Evolutionary conservation across 2,113 vertebrate genomes (phyloP).

Genomic region (Taurulus bubalis): DNA sequence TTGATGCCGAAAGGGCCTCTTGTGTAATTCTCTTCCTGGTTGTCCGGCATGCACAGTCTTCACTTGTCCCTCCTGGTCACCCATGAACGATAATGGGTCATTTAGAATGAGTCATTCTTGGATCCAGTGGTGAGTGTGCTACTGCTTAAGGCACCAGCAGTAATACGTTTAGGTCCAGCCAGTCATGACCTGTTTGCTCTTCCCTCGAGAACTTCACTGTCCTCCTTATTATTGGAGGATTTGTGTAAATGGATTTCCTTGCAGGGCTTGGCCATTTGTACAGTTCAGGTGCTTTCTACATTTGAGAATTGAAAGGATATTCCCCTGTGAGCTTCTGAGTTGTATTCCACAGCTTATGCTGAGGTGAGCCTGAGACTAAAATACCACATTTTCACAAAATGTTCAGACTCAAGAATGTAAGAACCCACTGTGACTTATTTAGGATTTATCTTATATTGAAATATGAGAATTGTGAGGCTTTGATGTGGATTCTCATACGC

Average conservation of each 20-base stretch:
- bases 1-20: constrained; percentile 33
- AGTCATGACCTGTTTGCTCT: constrained; percentile 32
- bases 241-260: neutral
- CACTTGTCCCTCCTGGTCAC: constrained; percentile 38
- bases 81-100: constrained; percentile 60
- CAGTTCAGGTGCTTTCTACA: neutral
- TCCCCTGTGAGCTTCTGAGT: neutral
- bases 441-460: neutral
- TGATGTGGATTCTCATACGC: neutral
- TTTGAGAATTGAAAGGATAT: neutral
- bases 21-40: constrained; percentile 16
- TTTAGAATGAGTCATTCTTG: constrained; percentile 43
- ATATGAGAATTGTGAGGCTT: neutral
- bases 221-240: constrained; percentile 1
- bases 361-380: neutral
- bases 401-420: neutral
- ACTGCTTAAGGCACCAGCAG: constrained; percentile 20
- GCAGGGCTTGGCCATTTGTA: neutral
- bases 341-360: neutral
- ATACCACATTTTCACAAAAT: neutral
- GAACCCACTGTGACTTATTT: neutral
- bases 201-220: neutral
- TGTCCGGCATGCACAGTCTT: constrained; percentile 2
- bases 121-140: constrained; percentile 12
- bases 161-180: constrained; percentile 39